phyloP scores from a whole-genome alignment of 1,140 invertebrate genomes.

The Drosophila pseudoananassae region DNA sequence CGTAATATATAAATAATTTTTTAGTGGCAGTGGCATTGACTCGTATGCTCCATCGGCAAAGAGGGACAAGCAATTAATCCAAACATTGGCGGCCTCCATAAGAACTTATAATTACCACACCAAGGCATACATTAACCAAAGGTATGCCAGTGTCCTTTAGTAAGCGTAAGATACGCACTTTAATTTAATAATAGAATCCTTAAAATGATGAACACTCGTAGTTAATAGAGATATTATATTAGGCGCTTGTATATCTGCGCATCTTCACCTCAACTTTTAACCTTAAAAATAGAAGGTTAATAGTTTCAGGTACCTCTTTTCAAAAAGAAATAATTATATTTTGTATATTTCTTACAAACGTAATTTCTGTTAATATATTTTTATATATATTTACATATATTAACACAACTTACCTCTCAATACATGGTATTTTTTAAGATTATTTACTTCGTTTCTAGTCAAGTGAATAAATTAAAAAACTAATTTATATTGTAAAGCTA shows the following conservation, averaged over 20 bases:
- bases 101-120: constrained; percentile 87
- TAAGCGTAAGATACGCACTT: constrained; percentile 22
- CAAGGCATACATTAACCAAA: constrained; percentile 87
- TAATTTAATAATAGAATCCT: constrained; percentile 41
- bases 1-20: not conserved
- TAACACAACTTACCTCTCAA: constrained; percentile 50
- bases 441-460: constrained; percentile 36
- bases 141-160: constrained; percentile 85
- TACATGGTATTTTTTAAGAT: constrained; percentile 33
- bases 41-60: constrained; percentile 69
- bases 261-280: constrained; percentile 7
- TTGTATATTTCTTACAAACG: constrained; percentile 47
- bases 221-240: constrained; percentile 34
- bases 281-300: constrained; percentile 3
- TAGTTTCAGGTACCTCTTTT: constrained; percentile 11
- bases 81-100: constrained; percentile 85
- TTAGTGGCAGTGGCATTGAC: constrained; percentile 63
- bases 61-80: constrained; percentile 85
- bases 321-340: constrained; percentile 38
- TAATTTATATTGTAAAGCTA: constrained; percentile 39
- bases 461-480: constrained; percentile 37
- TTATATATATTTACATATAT: constrained; percentile 43
- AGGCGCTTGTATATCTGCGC: constrained; percentile 38
- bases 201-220: constrained; percentile 29
- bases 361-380: constrained; percentile 51